These are phyloP conservation scores for Stomorhina lunata DNA, from an alignment of 2,888 invertebrate genomes.

Conservation along the genomic window DNA sequence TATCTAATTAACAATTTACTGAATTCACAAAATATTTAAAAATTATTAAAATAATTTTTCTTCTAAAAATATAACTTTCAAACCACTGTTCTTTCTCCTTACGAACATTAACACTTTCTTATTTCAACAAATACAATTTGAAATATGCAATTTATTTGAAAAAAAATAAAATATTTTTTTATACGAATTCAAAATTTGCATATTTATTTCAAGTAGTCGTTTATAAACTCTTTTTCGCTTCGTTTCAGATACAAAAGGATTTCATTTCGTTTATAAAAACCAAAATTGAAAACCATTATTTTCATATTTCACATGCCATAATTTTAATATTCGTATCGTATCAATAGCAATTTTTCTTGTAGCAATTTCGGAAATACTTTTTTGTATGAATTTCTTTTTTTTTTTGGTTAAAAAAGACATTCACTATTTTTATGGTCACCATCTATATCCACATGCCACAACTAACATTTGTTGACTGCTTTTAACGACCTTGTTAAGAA, in stretches of 20 bases:
- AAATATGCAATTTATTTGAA: slow-evolving; percentile 61
- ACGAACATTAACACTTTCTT: slow-evolving; percentile 63
- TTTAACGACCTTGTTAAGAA: slow-evolving; percentile 59
- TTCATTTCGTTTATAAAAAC: not conserved
- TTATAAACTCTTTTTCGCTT: slow-evolving; percentile 6
- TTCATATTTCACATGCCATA: slow-evolving; percentile 45
- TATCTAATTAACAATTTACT: no score
- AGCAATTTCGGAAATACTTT: slow-evolving; percentile 64
- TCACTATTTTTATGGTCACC: slow-evolving; percentile 55
- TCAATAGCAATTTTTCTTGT: slow-evolving; percentile 68
- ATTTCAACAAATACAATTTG: slow-evolving; percentile 46
- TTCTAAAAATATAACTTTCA: no score
- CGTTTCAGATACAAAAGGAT: not conserved
- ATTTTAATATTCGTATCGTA: slow-evolving; percentile 34
- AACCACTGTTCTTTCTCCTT: slow-evolving; percentile 29
- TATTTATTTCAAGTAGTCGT: slow-evolving; percentile 39
- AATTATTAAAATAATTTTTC: no score
- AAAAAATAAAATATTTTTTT: slow-evolving; percentile 10
- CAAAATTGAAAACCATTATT: slow-evolving; percentile 39
- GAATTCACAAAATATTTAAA: no score
- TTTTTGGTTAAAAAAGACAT: slow-evolving; percentile 61
- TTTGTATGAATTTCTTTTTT: slow-evolving; percentile 61
- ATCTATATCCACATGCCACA: not conserved
- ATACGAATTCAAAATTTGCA: slow-evolving; percentile 41
- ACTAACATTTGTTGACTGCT: slow-evolving; percentile 51